A percentile compares a stretch with the other conserved stretches of the same genome.
Evolutionary conservation across 2,888 invertebrate species (phyloP).

Genomic region (Ophion ellenae): DNA sequence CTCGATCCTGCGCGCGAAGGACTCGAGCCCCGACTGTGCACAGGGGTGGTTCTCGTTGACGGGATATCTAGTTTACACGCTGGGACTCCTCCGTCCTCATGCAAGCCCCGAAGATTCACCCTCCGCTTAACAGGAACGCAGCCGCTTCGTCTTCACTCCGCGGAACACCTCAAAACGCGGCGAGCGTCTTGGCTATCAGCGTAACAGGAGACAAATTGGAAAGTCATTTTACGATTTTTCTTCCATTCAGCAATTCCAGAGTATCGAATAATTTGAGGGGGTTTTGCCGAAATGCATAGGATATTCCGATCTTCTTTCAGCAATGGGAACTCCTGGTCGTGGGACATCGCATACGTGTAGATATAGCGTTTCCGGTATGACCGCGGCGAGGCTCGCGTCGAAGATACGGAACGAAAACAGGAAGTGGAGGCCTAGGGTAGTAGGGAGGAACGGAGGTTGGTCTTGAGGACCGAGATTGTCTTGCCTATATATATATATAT

Average conservation of each 20-base stretch:
- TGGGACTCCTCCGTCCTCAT: background rate
- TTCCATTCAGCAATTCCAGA: too few species aligned
- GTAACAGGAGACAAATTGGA: conserved; percentile 47
- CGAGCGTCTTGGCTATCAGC: conserved; percentile 63
- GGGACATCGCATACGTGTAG: background rate
- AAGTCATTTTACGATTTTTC: too few species aligned
- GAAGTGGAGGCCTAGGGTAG: conserved; percentile 75
- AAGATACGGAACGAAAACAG: conserved; percentile 75
- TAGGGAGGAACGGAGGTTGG: conserved; percentile 73
- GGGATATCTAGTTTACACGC: background rate
- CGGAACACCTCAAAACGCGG: conserved; percentile 58
- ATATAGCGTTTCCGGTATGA: conserved; percentile 35
- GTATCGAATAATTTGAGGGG: too few species aligned
- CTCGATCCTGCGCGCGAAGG: conserved; percentile 53
- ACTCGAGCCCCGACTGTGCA: conserved; percentile 30
- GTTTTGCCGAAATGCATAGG: background rate
- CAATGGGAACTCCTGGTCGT: background rate
- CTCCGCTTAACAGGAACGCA: conserved; percentile 72
- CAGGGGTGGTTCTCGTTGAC: background rate
- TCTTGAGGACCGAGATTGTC: conserved; percentile 12
- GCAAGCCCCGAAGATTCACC: conserved; percentile 71
- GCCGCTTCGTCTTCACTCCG: conserved; percentile 34
- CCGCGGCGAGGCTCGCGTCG: conserved; percentile 16
- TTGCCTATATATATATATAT: background rate
- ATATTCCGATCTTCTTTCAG: background rate